Base-by-base conservation (phyloP, 2,888 invertebrate species). In the Aphelenchoides bicaudatus region DNA sequence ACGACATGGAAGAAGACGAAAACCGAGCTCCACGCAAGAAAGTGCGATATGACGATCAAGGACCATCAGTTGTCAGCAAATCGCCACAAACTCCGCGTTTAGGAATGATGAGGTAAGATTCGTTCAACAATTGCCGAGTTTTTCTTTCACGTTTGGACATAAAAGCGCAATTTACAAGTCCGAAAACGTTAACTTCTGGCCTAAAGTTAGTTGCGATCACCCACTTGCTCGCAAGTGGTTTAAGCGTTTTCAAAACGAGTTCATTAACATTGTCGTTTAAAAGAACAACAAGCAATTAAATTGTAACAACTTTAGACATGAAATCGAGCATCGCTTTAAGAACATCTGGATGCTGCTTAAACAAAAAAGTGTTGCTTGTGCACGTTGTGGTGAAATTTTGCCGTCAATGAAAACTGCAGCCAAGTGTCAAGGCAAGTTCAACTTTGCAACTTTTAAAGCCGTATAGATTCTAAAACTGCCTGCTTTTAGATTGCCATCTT, bases 331-430 rank as follows among this genome's bases (percentile, higher is more conserved):
- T 3, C 31, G 52, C 19, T 51, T 51, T 39, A 51, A 51, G 38
- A 37, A 29, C 31, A 39, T 51, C 38, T 70, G 52, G 52, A 51
- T 51, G 52, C 37, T 39, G 47, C 23, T 51, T 37, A 31, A 51
- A 3, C 43, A 51, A 39, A 51, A 51, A 29, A 16, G 16, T n/a
- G 31, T 23, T n/a, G 52, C 23, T 10, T 51, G 52, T 38, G 19
- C 52, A 27, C 28, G 19, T 19, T 51, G 52, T 39, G 39, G 52
- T 2, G 52, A 51, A 3, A 21, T n/a, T 39, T 3, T 51, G 16
- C 28, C 52, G 2, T 37, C 47, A 1, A 25, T 51, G 21, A 21
- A 37, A 1, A 37, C 30, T 8, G 52, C 52, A 3, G 39, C 21
- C 8, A 21, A 51, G 38, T 51, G 52, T 30, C 19, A 28, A 51